Percentiles rank a stretch among this genome's conserved stretches.
phyloP scores from a whole-genome alignment of 2,113 vertebrate genomes.

The Archocentrus centrarchus region DNA sequence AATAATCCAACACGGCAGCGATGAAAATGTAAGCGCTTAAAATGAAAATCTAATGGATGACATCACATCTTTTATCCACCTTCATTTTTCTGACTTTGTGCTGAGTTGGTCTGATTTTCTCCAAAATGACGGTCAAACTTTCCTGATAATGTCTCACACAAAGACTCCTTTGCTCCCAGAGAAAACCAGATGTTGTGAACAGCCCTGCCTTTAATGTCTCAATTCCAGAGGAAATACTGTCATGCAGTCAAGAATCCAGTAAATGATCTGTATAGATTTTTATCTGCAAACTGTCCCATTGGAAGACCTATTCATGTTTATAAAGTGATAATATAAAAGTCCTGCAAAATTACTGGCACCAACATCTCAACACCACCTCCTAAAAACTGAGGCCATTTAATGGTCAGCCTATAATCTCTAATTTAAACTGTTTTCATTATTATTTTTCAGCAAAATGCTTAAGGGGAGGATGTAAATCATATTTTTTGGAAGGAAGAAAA shows the following conservation, averaged over 20 bases:
- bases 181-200: not conserved
- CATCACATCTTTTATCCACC: not conserved
- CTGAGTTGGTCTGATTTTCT: not conserved
- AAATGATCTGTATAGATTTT: not conserved
- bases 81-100: not conserved
- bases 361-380: not conserved
- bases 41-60: not conserved
- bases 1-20: too few species aligned
- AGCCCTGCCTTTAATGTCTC: too few species aligned
- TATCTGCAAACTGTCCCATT: not conserved
- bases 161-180: too few species aligned
- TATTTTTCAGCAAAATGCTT: not conserved
- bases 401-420: not conserved
- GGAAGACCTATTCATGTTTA: not conserved
- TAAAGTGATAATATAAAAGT: not conserved
- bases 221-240: not conserved
- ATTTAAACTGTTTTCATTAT: not conserved
- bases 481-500: not conserved
- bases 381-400: not conserved
- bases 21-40: not conserved
- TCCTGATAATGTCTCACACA: not conserved
- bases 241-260: not conserved
- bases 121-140: not conserved
- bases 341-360: not conserved
- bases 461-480: not conserved